Conservation (phyloP, 1,140 invertebrate genomes). For the Neomicropteryx cornuta region DNA sequence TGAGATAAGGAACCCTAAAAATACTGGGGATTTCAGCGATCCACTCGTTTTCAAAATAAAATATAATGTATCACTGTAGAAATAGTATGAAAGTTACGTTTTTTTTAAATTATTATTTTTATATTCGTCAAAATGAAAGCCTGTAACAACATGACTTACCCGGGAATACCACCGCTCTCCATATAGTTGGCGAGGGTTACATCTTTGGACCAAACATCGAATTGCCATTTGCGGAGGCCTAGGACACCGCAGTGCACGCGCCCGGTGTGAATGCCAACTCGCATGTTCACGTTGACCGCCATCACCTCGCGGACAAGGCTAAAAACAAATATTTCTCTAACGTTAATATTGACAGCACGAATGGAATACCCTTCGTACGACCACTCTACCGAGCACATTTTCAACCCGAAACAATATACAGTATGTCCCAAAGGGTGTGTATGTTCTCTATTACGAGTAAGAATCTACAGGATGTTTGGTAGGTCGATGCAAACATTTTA, state of each 20-base stretch:
- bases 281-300: conserved; percentile 88
- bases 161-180: conserved; percentile 90
- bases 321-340: no score
- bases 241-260: conserved; percentile 89
- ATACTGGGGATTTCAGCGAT: neutral
- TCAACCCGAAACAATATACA: neutral
- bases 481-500: no score
- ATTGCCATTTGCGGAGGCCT: conserved; percentile 73
- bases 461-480: no score
- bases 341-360: neutral
- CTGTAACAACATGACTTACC: conserved; percentile 43
- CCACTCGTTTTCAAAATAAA: neutral
- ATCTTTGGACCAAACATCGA: conserved; percentile 94
- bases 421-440: no score
- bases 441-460: no score
- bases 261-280: conserved; percentile 90
- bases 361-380: conserved; percentile 4
- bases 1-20: neutral
- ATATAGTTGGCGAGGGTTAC: conserved; percentile 92
- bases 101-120: no score
- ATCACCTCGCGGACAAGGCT: conserved; percentile 81
- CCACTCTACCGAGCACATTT: neutral
- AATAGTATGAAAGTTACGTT: no score
- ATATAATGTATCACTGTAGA: no score
- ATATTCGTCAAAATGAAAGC: no score